phyloP scores from a whole-genome alignment of 2,888 invertebrate species.

The Machimus rusticus region DNA sequence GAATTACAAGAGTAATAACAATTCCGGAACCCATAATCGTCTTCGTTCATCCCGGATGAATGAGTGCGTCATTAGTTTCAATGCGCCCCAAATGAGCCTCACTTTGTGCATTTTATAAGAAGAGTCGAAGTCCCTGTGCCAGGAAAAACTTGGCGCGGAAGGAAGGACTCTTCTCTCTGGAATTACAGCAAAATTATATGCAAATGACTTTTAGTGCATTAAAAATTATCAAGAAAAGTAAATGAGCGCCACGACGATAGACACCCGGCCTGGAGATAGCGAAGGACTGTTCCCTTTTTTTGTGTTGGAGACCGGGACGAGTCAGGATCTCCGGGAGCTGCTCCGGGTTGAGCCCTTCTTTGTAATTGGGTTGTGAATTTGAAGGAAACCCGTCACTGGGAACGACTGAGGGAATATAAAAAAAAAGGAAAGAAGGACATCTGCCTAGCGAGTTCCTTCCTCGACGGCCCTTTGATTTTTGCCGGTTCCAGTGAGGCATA shows the following conservation, averaged over 20 bases:
- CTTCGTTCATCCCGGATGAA: conserved; percentile 41
- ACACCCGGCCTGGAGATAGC: neutral
- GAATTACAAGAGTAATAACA: conserved; percentile 39
- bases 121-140: neutral
- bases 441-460: neutral
- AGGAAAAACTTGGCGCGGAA: conserved; percentile 23
- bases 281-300: neutral
- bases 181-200: conserved; percentile 36
- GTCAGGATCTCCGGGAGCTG: neutral
- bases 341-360: neutral
- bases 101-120: conserved; percentile 24
- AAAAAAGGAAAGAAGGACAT: neutral
- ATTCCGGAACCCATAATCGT: conserved; percentile 38
- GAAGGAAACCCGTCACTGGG: neutral
- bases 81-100: conserved; percentile 38
- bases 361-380: conserved; percentile 8
- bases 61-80: conserved; percentile 39
- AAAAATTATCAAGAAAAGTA: conserved; percentile 37
- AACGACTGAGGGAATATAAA: neutral
- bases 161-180: conserved; percentile 2
- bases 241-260: conserved; percentile 31
- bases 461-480: neutral
- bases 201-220: conserved; percentile 41
- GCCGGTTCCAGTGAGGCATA: neutral
- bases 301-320: neutral